Evolutionary conservation across 2,888 invertebrate species (phyloP).

Genomic region (Spatulosminthurus flaviceps): DNA sequence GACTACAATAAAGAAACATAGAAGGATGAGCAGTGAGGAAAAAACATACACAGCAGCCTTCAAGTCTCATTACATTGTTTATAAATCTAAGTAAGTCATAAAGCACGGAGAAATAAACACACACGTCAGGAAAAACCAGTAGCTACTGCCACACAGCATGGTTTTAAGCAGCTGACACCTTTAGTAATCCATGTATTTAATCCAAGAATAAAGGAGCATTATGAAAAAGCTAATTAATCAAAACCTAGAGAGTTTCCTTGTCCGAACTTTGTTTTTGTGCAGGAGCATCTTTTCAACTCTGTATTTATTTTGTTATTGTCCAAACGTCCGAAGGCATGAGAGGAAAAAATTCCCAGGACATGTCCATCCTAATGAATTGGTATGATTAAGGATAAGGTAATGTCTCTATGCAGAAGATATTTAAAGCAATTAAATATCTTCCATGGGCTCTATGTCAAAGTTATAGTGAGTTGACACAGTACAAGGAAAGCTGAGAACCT

Average conservation of each 20-base stretch:
- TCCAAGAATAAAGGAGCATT: too few relatives aligned
- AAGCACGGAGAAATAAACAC: too few relatives aligned
- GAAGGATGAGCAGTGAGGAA: too few relatives aligned
- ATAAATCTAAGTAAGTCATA: not conserved
- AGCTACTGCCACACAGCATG: not conserved
- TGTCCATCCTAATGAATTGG: not conserved
- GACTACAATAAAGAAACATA: too few relatives aligned
- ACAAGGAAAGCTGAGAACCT: constrained; percentile 9
- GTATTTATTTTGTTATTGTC: too few relatives aligned
- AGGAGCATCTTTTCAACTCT: not conserved
- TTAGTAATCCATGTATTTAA: too few relatives aligned
- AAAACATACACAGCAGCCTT: not conserved
- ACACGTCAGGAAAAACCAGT: not conserved
- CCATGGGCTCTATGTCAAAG: not conserved
- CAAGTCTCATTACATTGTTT: not conserved
- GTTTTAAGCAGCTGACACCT: not conserved
- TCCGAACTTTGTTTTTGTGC: not conserved
- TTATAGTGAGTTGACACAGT: constrained; percentile 1
- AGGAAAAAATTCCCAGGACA: too few relatives aligned
- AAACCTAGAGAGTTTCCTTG: not conserved
- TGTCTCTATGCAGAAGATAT: not conserved
- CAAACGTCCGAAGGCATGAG: too few relatives aligned
- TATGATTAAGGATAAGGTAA: not conserved
- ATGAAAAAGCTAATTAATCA: not conserved
- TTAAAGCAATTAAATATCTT: not conserved